Evolutionary conservation across 1,140 invertebrate genomes (phyloP).

Genomic region (Camponotus pennsylvanicus): DNA sequence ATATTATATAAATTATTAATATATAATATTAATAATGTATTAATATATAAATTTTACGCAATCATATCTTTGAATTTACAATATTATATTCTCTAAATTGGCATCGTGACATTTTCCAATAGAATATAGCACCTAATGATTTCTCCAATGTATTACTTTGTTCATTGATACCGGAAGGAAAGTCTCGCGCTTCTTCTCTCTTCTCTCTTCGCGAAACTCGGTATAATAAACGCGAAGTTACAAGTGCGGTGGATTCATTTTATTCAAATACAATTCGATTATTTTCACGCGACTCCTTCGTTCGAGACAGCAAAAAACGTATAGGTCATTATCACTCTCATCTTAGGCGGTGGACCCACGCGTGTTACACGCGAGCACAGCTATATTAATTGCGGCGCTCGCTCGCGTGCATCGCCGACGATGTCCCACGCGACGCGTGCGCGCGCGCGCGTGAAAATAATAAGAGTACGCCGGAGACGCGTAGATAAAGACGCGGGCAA

Average conservation of each 20-base stretch:
- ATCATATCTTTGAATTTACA: neutral
- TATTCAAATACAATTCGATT: neutral
- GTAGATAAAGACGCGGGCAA: slow-evolving; percentile 15
- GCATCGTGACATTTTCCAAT: neutral
- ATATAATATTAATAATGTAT: too few relatives aligned
- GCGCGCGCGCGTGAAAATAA: slow-evolving; percentile 62
- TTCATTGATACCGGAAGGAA: slow-evolving; percentile 33
- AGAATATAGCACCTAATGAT: neutral
- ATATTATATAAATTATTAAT: too few relatives aligned
- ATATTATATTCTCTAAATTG: neutral
- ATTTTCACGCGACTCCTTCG: neutral
- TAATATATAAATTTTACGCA: neutral
- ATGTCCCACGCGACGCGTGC: slow-evolving; percentile 51
- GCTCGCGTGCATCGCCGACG: slow-evolving; percentile 22
- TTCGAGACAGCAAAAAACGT: neutral
- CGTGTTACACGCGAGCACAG: slow-evolving; percentile 7
- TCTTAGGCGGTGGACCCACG: neutral
- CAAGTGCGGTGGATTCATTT: neutral
- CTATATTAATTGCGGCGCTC: slow-evolving; percentile 56
- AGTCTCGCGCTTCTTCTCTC: slow-evolving; percentile 1
- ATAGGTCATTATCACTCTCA: slow-evolving; percentile 39
- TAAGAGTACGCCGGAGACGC: slow-evolving; percentile 43
- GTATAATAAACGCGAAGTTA: neutral
- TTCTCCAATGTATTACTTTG: slow-evolving; percentile 29
- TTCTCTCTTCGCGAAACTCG: neutral